Base-by-base conservation (phyloP, 2,797 vertebrate genomes). In the Apogon hyalosoma region DNA sequence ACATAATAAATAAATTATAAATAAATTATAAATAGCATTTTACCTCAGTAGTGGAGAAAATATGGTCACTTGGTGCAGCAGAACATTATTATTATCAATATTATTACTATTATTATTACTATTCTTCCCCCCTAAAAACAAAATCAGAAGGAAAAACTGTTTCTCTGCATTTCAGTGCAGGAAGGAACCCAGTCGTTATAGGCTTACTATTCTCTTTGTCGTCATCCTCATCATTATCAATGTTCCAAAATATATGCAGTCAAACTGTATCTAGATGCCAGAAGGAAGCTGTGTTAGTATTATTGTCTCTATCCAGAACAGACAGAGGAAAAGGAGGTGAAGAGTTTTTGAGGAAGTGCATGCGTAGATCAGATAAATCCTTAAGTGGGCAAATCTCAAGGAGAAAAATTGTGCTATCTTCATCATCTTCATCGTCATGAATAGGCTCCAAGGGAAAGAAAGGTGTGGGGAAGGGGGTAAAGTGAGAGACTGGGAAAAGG, bases 21-120 rank as follows among this genome's bases (percentile, higher is more conserved):
- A 79, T 75, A 85, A 78, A 67, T 83, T 72, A 19, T 49, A 63
- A 77, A 43, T 53, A 58, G 49, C 69, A 66, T 83, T 90, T 91
- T 90, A 93, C 92, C 91, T 94, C 89, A 85, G 85, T 84, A 73
- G 88, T 89, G 90, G 90, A 91, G 87, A 88, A 83, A 91, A 89
- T 90, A 88, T 93, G 93, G 91, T 93, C 94, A 93, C 91, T 94
- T 93, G 92, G 93, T 95, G 93, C 92, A 93, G 92, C 92, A 93
- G 86, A 92, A 91, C 88, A 91, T 90, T 92, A 92, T 93, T 91
- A 90, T 85, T 73, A 88, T 73, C 49, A 83, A 87, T 75, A 93
- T 88, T 80, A 87, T 80, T 84, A 89, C 33, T 82, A 86, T 85
- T 69, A 80, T 84, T 87, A 88, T 84, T 87, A 88, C 36, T 88